phyloP scores from a whole-genome alignment of 2,888 invertebrate genomes.

The Dastarcus helophoroides region DNA sequence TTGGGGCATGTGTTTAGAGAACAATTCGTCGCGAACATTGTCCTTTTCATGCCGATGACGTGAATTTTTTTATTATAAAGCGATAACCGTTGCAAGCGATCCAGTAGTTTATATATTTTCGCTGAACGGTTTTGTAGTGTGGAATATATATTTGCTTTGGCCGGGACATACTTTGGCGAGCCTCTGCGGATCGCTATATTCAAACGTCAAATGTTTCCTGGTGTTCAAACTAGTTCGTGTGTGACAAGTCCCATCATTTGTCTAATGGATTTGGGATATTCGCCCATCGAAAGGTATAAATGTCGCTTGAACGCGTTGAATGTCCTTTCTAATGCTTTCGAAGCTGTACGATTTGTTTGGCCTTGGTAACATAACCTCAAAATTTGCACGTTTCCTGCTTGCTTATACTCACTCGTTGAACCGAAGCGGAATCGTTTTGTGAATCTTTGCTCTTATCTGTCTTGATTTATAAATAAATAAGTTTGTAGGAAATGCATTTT shows the following conservation, averaged over 20 bases:
- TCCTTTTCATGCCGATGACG: constrained; percentile 1
- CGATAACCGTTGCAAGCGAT: not conserved
- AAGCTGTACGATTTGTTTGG: constrained; percentile 13
- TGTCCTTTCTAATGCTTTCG: constrained; percentile 12
- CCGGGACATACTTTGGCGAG: constrained; percentile 29
- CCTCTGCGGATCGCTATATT: constrained; percentile 24
- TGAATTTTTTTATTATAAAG: not conserved
- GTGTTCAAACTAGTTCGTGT: constrained; percentile 18
- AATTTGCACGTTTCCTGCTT: constrained; percentile 22
- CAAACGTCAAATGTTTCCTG: constrained; percentile 25
- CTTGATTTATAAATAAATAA: no score
- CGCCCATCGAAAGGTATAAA: constrained; percentile 24
- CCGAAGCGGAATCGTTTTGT: no score
- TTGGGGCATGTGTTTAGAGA: no score
- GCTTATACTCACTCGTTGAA: no score
- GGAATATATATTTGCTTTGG: constrained; percentile 28
- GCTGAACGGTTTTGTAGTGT: constrained; percentile 11
- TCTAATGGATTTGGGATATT: constrained; percentile 25
- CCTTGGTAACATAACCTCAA: constrained; percentile 26
- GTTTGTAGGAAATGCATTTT: no score
- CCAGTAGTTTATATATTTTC: not conserved
- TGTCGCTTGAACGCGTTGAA: constrained; percentile 4
- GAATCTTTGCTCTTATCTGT: no score
- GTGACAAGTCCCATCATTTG: constrained; percentile 15
- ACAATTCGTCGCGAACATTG: no score